Evolutionary conservation across 2,797 vertebrate species (phyloP).

Genomic region (Microctenopoma lineatum): DNA sequence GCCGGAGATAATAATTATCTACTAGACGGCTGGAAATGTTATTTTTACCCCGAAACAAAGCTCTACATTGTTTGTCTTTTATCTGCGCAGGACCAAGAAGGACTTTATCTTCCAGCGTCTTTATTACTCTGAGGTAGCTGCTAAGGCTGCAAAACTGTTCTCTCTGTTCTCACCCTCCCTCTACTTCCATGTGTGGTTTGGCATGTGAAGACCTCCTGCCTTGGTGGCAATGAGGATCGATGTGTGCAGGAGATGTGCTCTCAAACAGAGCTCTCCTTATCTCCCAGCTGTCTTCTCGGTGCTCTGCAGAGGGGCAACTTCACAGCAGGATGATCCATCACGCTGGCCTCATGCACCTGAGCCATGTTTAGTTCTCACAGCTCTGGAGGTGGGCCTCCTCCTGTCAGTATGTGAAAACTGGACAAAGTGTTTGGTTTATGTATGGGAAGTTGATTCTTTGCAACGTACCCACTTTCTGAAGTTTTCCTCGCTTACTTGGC

Average conservation of each 20-base stretch:
- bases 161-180: conserved; percentile 45
- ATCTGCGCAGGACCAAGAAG: conserved; percentile 50
- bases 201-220: conserved; percentile 81
- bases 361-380: conserved; percentile 62
- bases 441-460: conserved; percentile 38
- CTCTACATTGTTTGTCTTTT: conserved; percentile 54
- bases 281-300: conserved; percentile 75
- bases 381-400: conserved; percentile 50
- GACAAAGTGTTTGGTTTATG: conserved; percentile 39
- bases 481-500: conserved; percentile 1
- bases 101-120: conserved; percentile 75
- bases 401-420: conserved; percentile 37
- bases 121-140: conserved; percentile 75
- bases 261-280: conserved; percentile 56
- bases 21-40: conserved; percentile 48
- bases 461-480: conserved; percentile 30
- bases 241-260: conserved; percentile 76
- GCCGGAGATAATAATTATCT: conserved; percentile 58
- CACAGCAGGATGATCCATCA: conserved; percentile 79
- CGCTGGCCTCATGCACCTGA: conserved; percentile 76
- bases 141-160: conserved; percentile 66
- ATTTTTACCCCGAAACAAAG: conserved; percentile 54
- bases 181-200: conserved; percentile 71
- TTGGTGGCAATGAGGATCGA: conserved; percentile 71
- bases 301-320: conserved; percentile 68